Conservation (phyloP, 2,113 vertebrate species). For the Gorsachius goisagi region DNA sequence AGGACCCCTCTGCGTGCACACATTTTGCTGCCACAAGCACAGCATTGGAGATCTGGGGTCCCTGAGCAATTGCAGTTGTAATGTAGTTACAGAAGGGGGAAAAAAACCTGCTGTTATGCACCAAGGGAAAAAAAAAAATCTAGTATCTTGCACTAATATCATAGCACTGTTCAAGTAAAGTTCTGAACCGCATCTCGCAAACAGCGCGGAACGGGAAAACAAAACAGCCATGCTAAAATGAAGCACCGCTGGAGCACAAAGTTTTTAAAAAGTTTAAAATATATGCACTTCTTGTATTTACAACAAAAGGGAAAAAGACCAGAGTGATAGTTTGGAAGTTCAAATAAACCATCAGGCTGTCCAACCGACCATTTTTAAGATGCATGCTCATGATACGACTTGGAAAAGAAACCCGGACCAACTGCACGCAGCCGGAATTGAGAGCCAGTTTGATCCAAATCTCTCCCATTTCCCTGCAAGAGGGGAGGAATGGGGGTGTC, state of each 20-base stretch:
- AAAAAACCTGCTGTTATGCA: not conserved
- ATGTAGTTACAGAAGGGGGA: not conserved
- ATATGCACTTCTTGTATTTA: not conserved
- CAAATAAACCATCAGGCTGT: not conserved
- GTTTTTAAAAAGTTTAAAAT: slow-evolving; percentile 16
- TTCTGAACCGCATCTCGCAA: not conserved
- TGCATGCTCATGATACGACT: not conserved
- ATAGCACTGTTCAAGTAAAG: not conserved
- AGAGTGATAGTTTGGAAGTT: not conserved
- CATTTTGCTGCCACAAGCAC: not conserved
- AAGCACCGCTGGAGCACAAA: not conserved
- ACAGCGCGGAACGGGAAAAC: not conserved
- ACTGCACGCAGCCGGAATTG: not conserved
- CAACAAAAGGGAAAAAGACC: not conserved
- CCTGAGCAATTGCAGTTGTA: not conserved
- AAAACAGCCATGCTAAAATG: not conserved
- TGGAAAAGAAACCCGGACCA: not conserved
- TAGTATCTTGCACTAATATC: not conserved
- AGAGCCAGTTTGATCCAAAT: not conserved
- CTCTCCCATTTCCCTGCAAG: not conserved
- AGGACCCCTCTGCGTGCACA: not conserved
- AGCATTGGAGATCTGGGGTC: not conserved
- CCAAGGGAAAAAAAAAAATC: rapidly evolving
- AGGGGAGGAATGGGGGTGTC: not conserved
- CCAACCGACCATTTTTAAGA: slow-evolving; percentile 28